These are phyloP conservation scores for Sinocyclocheilus maitianheensis DNA, from an alignment of 2,113 vertebrate species.

Conservation along the genomic window DNA sequence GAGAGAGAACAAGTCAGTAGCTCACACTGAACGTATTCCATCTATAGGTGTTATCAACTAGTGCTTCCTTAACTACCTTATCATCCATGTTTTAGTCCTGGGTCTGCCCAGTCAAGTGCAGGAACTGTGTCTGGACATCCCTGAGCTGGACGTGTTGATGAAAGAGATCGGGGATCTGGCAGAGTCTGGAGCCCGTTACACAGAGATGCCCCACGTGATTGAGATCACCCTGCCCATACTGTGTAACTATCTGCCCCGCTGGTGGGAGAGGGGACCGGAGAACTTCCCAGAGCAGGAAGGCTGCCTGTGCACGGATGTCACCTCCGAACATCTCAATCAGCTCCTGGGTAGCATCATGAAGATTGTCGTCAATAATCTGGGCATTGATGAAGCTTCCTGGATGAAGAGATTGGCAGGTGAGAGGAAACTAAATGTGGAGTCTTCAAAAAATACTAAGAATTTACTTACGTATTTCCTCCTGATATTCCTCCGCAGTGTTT, in stretches of 20 bases:
- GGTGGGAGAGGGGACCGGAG: constrained; percentile 90
- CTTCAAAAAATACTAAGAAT: background rate
- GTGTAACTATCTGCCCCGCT: constrained; percentile 92
- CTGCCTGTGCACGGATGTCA: constrained; percentile 83
- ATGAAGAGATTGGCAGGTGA: constrained; percentile 94
- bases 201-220: constrained; percentile 95
- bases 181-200: constrained; percentile 92
- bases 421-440: background rate
- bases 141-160: constrained; percentile 85
- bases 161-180: constrained; percentile 88
- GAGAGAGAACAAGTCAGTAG: constrained; percentile 86
- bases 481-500: constrained; percentile 78
- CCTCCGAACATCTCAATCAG: constrained; percentile 89
- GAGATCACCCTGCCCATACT: constrained; percentile 94
- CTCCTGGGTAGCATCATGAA: constrained; percentile 92
- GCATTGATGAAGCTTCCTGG: constrained; percentile 95
- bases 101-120: constrained; percentile 87
- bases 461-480: background rate
- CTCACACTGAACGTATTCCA: background rate
- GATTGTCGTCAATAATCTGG: constrained; percentile 95
- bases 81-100: constrained; percentile 71
- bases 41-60: background rate
- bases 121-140: constrained; percentile 91
- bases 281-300: constrained; percentile 76
- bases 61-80: background rate